Conservation (phyloP, 2,888 invertebrate species). For the Steinernema hermaphroditum region DNA sequence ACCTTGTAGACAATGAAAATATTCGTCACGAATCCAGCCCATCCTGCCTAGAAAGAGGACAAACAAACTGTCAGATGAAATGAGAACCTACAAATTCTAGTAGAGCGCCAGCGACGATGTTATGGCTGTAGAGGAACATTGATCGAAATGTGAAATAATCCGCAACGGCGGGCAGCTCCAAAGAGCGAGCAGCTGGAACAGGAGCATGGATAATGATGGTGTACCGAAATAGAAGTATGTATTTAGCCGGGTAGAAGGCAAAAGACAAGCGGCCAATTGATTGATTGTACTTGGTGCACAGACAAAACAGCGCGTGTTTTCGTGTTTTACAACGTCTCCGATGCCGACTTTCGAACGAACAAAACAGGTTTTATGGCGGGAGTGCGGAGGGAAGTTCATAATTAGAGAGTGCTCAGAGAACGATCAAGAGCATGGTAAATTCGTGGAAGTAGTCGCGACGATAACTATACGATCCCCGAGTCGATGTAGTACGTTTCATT, state of each 20-base stretch:
- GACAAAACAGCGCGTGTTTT: not conserved
- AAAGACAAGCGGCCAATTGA: not conserved
- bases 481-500: too few relatives aligned
- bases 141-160: not conserved
- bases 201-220: not conserved
- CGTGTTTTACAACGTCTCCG: too few relatives aligned
- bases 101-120: not conserved
- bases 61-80: not conserved
- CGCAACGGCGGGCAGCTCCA: not conserved
- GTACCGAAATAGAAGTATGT: not conserved
- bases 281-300: not conserved
- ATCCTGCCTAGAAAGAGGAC: not conserved
- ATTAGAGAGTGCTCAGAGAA: too few relatives aligned
- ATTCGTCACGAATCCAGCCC: not conserved
- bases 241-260: too few relatives aligned
- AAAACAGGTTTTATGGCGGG: too few relatives aligned
- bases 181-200: not conserved
- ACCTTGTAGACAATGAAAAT: not conserved
- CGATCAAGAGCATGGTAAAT: too few relatives aligned
- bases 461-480: too few relatives aligned
- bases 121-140: conserved; percentile 2
- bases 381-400: too few relatives aligned
- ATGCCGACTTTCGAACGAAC: too few relatives aligned
- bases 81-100: not conserved
- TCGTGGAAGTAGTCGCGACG: too few relatives aligned